A percentile compares a stretch with the other conserved stretches of the same genome.
Evolutionary conservation across 2,113 vertebrate species (phyloP).

Genomic region (Enhydra lutris): DNA sequence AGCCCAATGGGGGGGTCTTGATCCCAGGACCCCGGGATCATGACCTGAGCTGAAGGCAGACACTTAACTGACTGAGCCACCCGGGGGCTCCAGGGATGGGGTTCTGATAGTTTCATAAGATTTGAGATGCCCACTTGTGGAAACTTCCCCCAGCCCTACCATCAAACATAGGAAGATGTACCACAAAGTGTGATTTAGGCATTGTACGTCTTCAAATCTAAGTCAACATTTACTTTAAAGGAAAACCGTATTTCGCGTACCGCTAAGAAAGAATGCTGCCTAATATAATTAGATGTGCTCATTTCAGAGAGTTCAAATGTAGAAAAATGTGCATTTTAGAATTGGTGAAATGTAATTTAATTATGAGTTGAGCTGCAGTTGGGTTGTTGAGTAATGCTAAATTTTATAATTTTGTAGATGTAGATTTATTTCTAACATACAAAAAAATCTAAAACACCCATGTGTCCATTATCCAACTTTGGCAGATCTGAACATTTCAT

Average conservation of each 20-base stretch:
- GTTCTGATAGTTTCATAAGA: neutral
- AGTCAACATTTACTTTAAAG: neutral
- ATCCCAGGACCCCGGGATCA: neutral
- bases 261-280: neutral
- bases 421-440: neutral
- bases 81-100: too few relatives aligned
- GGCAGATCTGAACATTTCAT: neutral
- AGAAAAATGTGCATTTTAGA: neutral
- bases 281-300: neutral
- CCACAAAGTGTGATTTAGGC: neutral
- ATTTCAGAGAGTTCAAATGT: neutral
- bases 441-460: neutral
- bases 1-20: neutral
- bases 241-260: neutral
- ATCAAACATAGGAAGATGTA: neutral
- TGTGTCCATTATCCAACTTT: neutral
- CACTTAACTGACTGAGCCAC: neutral
- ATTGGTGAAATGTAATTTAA: neutral
- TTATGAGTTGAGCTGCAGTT: neutral
- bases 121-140: neutral
- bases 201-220: neutral
- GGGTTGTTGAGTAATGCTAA: neutral
- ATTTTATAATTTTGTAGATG: neutral
- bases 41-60: neutral
- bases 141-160: accelerated